Base-by-base conservation (phyloP, 53 echinoderm and acorn worm species). In the Hippasteria phrygiana region DNA sequence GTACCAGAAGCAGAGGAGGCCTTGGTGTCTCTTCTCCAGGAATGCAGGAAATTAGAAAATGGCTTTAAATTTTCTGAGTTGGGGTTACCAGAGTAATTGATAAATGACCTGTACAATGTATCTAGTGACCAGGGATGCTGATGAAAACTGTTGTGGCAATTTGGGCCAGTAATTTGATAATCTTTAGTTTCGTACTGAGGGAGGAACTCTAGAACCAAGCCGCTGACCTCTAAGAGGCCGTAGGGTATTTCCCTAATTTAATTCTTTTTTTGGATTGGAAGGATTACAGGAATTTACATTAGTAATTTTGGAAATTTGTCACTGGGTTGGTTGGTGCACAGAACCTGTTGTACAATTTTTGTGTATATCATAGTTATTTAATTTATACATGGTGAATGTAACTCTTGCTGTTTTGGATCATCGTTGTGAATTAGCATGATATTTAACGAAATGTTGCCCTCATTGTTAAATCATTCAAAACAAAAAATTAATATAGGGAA, bases 1-100 rank as follows among this genome's bases (percentile, higher is more conserved):
- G 46, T 45, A 45, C 46, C 46, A 7, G 46, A 11, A 45, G 46
- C 46, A 45, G 11, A 5, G 11, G 46, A 45, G 46, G 11, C 46
- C 46, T 11, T 45, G 46, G 3, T 45, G 50, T 76, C 6, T 76
- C 54, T 74, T 22, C 8, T 46, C 6, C 45, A 32, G 50, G 53
- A 76, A 50, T 76, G 53, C 62, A 43, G 82, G 33, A 82, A 66
- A 82, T 82, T 82, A 66, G 66, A 64, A 82, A 82, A 82, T 66
- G 82, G 82, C 65, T 82, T 43, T 43, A 14, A 12, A 43, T 38
- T 82, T 82, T 63, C 13, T 34, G 13, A 73, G 32, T 35, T 29
- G 32, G 82, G 46, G 66, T 63, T 37, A 43, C 43, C 32, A 10
- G 12, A 14, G 20, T 22, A 65, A 82, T 82, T 65, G 82, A 82